phyloP scores from a whole-genome alignment of 92 coral and sea anemone genomes.

The Porites cylindrica region DNA sequence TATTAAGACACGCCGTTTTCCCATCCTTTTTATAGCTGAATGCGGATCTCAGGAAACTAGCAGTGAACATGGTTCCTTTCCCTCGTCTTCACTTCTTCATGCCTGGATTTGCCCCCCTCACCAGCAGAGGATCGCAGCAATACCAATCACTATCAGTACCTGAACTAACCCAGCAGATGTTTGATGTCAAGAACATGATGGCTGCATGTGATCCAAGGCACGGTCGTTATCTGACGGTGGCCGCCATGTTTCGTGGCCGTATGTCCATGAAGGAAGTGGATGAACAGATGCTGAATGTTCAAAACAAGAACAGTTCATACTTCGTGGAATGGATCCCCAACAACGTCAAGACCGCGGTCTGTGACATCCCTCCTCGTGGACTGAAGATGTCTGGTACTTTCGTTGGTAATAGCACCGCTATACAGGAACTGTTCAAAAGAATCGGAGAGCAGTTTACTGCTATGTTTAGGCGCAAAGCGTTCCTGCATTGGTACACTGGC shows the following conservation, averaged over 20 bases:
- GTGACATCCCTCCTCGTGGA: slow-evolving; percentile 94
- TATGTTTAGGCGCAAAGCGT: slow-evolving; percentile 96
- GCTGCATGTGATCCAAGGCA: slow-evolving; percentile 95
- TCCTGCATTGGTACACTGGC: slow-evolving; percentile 98
- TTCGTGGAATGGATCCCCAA: slow-evolving; percentile 97
- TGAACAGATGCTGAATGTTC: slow-evolving; percentile 89
- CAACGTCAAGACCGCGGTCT: slow-evolving; percentile 94
- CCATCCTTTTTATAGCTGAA: slow-evolving; percentile 57
- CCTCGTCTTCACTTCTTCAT: slow-evolving; percentile 97
- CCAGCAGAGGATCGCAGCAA: slow-evolving; percentile 96
- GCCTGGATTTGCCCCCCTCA: slow-evolving; percentile 97
- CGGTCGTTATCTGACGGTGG: slow-evolving; percentile 92
- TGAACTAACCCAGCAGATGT: slow-evolving; percentile 93
- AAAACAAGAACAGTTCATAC: slow-evolving; percentile 95
- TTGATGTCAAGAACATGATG: slow-evolving; percentile 97
- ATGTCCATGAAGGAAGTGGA: slow-evolving; percentile 96
- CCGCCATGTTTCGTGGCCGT: slow-evolving; percentile 94
- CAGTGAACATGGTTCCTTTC: slow-evolving; percentile 97
- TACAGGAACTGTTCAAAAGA: slow-evolving; percentile 94
- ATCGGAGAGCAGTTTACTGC: slow-evolving; percentile 96
- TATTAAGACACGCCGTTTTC: background rate
- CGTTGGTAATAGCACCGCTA: slow-evolving; percentile 95
- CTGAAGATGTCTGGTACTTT: slow-evolving; percentile 87
- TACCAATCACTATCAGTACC: slow-evolving; percentile 95
- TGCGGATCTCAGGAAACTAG: slow-evolving; percentile 92